A percentile compares a stretch with the other conserved stretches of the same genome.
Evolutionary conservation across 2,113 vertebrate genomes (phyloP).

Genomic region (Echinops telfairi): DNA sequence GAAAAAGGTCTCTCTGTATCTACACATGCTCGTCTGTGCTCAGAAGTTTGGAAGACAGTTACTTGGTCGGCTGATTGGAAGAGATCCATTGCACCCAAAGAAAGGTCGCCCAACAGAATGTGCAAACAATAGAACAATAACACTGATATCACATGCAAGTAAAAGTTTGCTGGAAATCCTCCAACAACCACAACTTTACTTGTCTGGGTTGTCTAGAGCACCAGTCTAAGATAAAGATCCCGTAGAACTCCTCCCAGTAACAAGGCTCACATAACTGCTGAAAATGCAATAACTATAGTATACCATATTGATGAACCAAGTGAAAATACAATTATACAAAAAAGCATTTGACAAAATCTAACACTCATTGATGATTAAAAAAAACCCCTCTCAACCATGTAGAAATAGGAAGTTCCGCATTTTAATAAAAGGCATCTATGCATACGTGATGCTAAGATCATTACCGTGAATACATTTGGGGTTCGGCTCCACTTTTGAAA

Average conservation of each 20-base stretch:
- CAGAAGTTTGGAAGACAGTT: too few relatives aligned
- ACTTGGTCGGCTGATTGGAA: too few relatives aligned
- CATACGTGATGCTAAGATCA: neutral
- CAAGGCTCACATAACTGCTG: neutral
- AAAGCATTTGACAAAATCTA: neutral
- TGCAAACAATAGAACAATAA: too few relatives aligned
- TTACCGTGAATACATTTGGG: neutral
- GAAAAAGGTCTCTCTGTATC: too few relatives aligned
- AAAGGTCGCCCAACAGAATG: too few relatives aligned
- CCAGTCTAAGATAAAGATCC: neutral
- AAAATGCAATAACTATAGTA: constrained; percentile 2
- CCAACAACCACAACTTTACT: too few relatives aligned
- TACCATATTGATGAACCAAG: neutral
- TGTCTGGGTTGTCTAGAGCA: too few relatives aligned
- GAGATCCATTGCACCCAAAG: too few relatives aligned
- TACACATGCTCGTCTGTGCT: too few relatives aligned
- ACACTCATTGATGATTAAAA: neutral
- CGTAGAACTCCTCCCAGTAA: neutral
- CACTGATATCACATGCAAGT: too few relatives aligned
- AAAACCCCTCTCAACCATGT: neutral
- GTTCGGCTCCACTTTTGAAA: too few relatives aligned
- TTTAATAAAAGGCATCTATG: neutral
- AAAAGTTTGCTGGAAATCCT: too few relatives aligned
- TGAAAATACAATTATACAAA: neutral
- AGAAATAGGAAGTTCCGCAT: neutral